A percentile compares a stretch with the other conserved stretches of the same genome.
These are phyloP conservation scores for Hippolais icterina DNA, from an alignment of 2,113 vertebrate genomes.

Conservation along the genomic window DNA sequence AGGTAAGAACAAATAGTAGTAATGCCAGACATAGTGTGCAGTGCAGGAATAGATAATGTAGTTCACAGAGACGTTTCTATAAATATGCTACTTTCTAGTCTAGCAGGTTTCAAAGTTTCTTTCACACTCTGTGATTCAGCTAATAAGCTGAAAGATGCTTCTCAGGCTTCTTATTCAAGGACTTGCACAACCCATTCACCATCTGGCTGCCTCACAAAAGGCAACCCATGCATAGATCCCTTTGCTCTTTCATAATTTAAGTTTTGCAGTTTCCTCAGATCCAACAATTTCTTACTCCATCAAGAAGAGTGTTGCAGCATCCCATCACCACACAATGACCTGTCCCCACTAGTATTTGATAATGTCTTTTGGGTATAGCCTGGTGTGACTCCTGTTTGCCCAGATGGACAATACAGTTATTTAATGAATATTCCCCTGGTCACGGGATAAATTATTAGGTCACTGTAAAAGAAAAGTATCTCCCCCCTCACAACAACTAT, in stretches of 20 bases:
- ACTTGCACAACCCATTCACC: conserved; percentile 56
- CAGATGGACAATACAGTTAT: not conserved
- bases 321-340: not conserved
- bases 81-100: conserved; percentile 62
- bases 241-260: not conserved
- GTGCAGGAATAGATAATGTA: conserved; percentile 21
- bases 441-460: conserved; percentile 9
- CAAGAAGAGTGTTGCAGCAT: not conserved
- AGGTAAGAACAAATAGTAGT: conserved; percentile 33
- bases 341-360: not conserved
- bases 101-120: conserved; percentile 63
- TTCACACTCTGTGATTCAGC: conserved; percentile 63
- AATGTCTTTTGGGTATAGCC: not conserved
- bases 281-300: not conserved
- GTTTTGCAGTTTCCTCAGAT: not conserved
- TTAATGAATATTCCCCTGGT: not conserved
- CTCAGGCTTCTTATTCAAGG: conserved; percentile 56
- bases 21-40: not conserved
- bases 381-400: not conserved
- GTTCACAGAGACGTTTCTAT: conserved; percentile 2
- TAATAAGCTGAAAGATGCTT: conserved; percentile 66
- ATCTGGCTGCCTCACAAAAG: conserved; percentile 61
- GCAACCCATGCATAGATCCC: not conserved
- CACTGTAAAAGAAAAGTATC: not conserved
- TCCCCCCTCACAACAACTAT: not conserved